A percentile compares a stretch with the other conserved stretches of the same genome.
These are phyloP conservation scores for Fregata magnificens DNA, from an alignment of 2,113 vertebrate species.

Conservation along the genomic window DNA sequence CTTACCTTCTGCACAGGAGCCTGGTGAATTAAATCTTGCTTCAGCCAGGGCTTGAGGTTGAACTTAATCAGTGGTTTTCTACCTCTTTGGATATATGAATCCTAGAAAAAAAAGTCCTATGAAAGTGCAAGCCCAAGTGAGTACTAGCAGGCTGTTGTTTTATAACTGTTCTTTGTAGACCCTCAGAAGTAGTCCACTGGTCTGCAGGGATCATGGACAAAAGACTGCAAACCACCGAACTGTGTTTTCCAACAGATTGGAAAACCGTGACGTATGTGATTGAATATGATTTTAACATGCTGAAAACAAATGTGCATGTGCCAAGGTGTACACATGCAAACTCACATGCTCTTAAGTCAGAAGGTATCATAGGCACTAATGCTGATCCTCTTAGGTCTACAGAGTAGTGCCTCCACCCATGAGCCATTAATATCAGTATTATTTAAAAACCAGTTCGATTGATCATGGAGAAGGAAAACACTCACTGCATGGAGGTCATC, in stretches of 20 bases:
- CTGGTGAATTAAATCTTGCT: background rate
- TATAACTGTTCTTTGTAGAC: background rate
- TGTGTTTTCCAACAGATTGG: background rate
- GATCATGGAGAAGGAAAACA: background rate
- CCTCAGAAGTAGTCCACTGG: background rate
- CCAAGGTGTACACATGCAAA: background rate
- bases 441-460: background rate
- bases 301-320: background rate
- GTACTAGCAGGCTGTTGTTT: background rate
- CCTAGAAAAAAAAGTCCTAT: background rate
- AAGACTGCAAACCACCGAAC: background rate
- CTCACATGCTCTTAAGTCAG: background rate
- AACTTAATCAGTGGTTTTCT: background rate
- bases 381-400: background rate
- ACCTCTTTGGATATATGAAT: background rate
- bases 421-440: background rate
- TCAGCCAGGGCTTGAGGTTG: background rate
- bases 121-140: background rate
- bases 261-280: background rate
- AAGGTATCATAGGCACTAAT: background rate
- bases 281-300: background rate
- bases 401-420: background rate
- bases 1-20: background rate
- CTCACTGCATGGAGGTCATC: background rate
- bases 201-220: background rate